phyloP scores from a whole-genome alignment of 92 coral and sea anemone genomes.

The Paramuricea clavata region DNA sequence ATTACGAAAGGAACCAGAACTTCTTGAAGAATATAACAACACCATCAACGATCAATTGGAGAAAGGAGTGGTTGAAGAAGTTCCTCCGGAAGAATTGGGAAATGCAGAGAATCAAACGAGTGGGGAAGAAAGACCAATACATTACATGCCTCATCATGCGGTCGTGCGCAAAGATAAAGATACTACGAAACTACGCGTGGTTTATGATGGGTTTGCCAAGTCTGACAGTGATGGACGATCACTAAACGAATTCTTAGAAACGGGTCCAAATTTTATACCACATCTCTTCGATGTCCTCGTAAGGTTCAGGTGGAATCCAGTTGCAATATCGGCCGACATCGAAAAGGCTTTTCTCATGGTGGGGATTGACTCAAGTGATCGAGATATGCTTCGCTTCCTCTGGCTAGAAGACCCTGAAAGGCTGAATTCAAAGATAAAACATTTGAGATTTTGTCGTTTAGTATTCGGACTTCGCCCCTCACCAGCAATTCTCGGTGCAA shows the following conservation, averaged over 20 bases:
- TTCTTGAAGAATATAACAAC: conserved; percentile 44
- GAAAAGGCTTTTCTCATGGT: conserved; percentile 50
- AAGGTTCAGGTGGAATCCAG: conserved; percentile 33
- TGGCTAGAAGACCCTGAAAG: conserved; percentile 36
- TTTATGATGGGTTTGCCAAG: conserved; percentile 37
- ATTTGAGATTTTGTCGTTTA: conserved; percentile 18
- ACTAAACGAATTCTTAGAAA: conserved; percentile 45
- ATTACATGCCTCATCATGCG: conserved; percentile 47
- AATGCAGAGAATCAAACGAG: not conserved
- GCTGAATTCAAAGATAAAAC: not conserved
- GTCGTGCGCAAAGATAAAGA: conserved; percentile 39
- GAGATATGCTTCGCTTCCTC: conserved; percentile 39
- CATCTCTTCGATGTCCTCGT: conserved; percentile 34
- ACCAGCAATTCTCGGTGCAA: conserved; percentile 45
- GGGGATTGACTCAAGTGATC: conserved; percentile 36
- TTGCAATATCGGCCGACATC: conserved; percentile 27
- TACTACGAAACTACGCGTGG: conserved; percentile 42
- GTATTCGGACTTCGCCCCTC: conserved; percentile 57
- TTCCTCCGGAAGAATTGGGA: not conserved
- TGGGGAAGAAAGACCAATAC: conserved; percentile 16
- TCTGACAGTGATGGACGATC: conserved; percentile 25
- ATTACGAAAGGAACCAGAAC: conserved; percentile 58
- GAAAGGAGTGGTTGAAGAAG: conserved; percentile 43
- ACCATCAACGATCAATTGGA: conserved; percentile 51
- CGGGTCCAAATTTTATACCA: conserved; percentile 50